Evolutionary conservation across 2,113 vertebrate species (phyloP).

Genomic region (Bagarius yarrelli): DNA sequence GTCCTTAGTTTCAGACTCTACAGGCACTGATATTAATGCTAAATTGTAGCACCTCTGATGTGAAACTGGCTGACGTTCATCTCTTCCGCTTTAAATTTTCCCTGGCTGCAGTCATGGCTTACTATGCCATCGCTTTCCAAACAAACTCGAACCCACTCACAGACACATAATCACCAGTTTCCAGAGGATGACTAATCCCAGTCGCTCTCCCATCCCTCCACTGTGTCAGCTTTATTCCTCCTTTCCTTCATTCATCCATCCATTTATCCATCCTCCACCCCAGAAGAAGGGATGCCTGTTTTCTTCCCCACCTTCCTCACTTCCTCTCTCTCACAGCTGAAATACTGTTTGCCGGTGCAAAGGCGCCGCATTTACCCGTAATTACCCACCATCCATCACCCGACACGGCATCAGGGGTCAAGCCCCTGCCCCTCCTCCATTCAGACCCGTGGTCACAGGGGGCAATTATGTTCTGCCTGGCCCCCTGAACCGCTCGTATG

Average conservation of each 20-base stretch:
- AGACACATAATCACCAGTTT: constrained; percentile 12
- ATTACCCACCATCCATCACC: constrained; percentile 83
- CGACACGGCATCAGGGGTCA: constrained; percentile 77
- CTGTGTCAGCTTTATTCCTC: constrained; percentile 14
- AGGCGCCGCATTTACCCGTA: constrained; percentile 77
- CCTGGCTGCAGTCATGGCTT: not conserved
- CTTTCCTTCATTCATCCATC: constrained; percentile 20
- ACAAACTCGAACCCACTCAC: constrained; percentile 1
- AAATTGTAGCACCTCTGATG: not conserved
- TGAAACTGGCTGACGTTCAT: not conserved
- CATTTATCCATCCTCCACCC: too few relatives aligned
- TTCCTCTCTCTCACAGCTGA: constrained; percentile 64
- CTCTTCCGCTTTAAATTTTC: not conserved
- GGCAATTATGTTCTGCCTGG: constrained; percentile 71
- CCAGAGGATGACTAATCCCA: constrained; percentile 28
- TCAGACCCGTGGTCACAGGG: constrained; percentile 73
- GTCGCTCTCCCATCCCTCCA: constrained; percentile 10
- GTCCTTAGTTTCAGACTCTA: not conserved
- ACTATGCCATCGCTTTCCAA: not conserved
- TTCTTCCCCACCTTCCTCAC: constrained; percentile 42
- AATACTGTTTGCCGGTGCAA: constrained; percentile 71
- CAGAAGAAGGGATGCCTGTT: constrained; percentile 41
- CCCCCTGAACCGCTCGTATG: constrained; percentile 62
- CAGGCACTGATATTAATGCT: not conserved
- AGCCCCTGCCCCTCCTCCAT: constrained; percentile 65